phyloP scores from a whole-genome alignment of 2,113 vertebrate genomes.

The Ptilonorhynchus violaceus region DNA sequence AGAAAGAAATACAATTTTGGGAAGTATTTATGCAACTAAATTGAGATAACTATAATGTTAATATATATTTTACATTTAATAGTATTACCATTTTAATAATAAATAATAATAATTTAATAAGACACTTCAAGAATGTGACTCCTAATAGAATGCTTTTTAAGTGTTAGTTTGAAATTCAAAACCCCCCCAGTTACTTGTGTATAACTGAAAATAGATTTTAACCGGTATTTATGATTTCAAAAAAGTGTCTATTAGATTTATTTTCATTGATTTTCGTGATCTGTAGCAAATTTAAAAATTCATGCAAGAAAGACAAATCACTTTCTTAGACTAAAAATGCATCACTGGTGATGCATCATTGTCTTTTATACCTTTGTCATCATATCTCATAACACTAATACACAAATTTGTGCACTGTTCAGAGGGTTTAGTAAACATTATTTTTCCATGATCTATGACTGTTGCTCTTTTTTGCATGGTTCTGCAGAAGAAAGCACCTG shows the following conservation, averaged over 20 bases:
- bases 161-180: background rate
- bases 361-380: constrained; percentile 1
- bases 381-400: background rate
- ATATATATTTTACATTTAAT: background rate
- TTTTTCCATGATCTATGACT: constrained; percentile 21
- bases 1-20: background rate
- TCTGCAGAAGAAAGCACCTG: background rate
- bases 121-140: background rate
- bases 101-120: background rate
- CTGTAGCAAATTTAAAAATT: constrained; percentile 10
- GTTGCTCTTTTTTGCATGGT: background rate
- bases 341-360: background rate
- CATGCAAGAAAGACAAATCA: background rate
- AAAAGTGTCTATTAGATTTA: background rate
- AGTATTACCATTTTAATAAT: background rate
- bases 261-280: constrained; percentile 7
- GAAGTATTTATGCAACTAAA: background rate
- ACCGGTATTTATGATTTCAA: background rate
- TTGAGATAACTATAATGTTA: background rate
- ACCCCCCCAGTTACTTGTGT: rapidly evolving
- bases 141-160: background rate
- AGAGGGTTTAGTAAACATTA: background rate
- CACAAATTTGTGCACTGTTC: background rate
- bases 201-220: background rate
- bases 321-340: background rate